Conservation (phyloP, 2,797 vertebrate genomes). For the Gephyroberyx darwinii region DNA sequence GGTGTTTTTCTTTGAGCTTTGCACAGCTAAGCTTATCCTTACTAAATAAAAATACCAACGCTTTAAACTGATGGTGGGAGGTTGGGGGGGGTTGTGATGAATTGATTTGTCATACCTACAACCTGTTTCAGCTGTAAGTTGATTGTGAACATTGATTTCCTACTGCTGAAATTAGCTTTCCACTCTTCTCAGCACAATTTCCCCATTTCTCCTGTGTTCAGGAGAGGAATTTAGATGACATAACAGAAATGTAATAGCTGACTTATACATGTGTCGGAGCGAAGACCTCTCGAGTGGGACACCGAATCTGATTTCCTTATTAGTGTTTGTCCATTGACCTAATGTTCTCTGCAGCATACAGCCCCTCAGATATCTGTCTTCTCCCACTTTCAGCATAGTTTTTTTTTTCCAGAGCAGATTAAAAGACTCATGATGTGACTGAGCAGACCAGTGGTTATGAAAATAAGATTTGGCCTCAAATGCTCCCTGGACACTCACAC, state of each 20-base stretch:
- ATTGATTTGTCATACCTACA: constrained; percentile 63
- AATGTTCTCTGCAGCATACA: constrained; percentile 40
- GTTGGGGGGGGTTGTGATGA: constrained; percentile 24
- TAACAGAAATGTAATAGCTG: constrained; percentile 62
- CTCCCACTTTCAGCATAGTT: constrained; percentile 16
- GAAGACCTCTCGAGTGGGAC: constrained; percentile 50
- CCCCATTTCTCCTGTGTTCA: constrained; percentile 45
- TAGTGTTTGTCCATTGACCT: constrained; percentile 53
- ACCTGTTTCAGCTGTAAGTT: constrained; percentile 51
- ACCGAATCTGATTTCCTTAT: constrained; percentile 67
- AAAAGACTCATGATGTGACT: constrained; percentile 31
- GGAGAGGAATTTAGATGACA: constrained; percentile 59
- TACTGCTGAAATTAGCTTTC: constrained; percentile 56
- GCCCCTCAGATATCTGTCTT: background rate
- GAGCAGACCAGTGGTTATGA: constrained; percentile 16
- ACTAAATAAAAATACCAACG: constrained; percentile 17
- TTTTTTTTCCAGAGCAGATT: constrained; percentile 37
- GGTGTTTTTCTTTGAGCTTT: constrained; percentile 32
- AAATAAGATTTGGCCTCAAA: constrained; percentile 20
- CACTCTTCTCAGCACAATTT: constrained; percentile 31
- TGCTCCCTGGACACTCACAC: constrained; percentile 6
- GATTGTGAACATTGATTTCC: constrained; percentile 68
- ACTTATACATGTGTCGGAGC: constrained; percentile 34
- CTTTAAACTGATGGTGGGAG: constrained; percentile 36
- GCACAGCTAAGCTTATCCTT: constrained; percentile 39